Evolutionary conservation across 2,113 vertebrate genomes (phyloP).

Genomic region (Macquaria ambigua): DNA sequence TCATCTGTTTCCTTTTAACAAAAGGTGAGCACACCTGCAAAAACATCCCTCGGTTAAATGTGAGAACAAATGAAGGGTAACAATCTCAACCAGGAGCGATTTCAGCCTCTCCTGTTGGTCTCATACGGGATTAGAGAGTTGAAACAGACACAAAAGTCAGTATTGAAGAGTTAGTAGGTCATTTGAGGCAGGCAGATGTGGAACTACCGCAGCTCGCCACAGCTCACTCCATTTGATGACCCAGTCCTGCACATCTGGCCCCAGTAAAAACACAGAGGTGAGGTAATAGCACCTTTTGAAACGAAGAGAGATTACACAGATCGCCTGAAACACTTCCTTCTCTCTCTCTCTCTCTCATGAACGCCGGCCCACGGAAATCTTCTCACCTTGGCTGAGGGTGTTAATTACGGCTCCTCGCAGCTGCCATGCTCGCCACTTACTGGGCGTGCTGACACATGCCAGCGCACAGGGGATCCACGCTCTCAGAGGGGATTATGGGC

Average conservation of each 20-base stretch:
- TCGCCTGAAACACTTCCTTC: constrained; percentile 76
- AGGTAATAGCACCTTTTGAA: constrained; percentile 81
- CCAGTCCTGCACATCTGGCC: constrained; percentile 84
- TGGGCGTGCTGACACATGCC: constrained; percentile 79
- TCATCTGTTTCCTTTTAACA: constrained; percentile 5
- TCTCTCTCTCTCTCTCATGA: constrained; percentile 74
- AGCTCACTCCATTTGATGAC: constrained; percentile 74
- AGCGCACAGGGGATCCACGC: constrained; percentile 74
- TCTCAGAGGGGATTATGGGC: constrained; percentile 76
- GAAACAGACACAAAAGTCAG: constrained; percentile 25
- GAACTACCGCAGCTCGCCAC: constrained; percentile 71
- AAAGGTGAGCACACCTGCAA: constrained; percentile 25
- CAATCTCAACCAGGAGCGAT: not conserved
- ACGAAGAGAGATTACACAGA: constrained; percentile 77
- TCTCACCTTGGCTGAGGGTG: constrained; percentile 82
- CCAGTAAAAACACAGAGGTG: constrained; percentile 74
- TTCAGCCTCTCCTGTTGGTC: not conserved
- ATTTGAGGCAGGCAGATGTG: constrained; percentile 79
- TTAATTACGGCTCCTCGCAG: constrained; percentile 83
- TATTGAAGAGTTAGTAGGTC: constrained; percentile 38
- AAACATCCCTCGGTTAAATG: not conserved
- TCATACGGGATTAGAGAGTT: constrained; percentile 38
- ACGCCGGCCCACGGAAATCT: constrained; percentile 70
- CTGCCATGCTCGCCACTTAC: constrained; percentile 76
- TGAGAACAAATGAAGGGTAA: no score